phyloP scores from a whole-genome alignment of 2,797 vertebrate genomes.

The Trachurus trachurus region DNA sequence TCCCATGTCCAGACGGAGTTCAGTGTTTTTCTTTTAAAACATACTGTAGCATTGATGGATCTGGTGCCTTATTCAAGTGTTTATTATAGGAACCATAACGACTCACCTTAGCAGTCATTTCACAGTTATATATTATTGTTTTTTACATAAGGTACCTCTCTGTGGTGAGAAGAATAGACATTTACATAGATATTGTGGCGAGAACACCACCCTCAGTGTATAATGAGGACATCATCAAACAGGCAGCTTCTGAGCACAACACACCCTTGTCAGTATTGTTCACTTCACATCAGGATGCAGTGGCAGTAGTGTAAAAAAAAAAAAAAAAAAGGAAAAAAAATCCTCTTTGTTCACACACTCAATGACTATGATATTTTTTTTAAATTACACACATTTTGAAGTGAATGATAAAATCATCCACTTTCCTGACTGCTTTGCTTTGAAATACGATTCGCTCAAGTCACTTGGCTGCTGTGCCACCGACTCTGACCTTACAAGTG shows the following conservation, averaged over 20 bases:
- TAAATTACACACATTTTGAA: constrained; percentile 14
- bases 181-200: background rate
- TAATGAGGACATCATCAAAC: constrained; percentile 8
- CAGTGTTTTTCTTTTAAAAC: background rate
- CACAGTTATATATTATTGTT: no score
- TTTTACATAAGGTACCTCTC: background rate
- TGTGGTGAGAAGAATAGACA: constrained; percentile 1
- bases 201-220: constrained; percentile 2
- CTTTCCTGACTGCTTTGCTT: constrained; percentile 16
- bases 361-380: constrained; percentile 11
- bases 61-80: background rate
- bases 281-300: background rate
- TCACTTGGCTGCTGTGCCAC: constrained; percentile 59
- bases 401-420: constrained; percentile 18
- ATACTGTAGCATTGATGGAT: background rate
- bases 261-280: background rate
- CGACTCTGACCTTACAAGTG: constrained; percentile 67
- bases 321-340: no score
- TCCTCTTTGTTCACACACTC: constrained; percentile 13
- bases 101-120: background rate
- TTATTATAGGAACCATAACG: background rate
- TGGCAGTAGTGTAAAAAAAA: background rate
- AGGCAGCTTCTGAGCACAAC: background rate
- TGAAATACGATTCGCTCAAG: constrained; percentile 48
- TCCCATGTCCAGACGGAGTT: background rate